Percentiles rank a stretch among this genome's conserved stretches.
These are phyloP conservation scores for Brachylomia viminalis DNA, from an alignment of 2,888 invertebrate genomes.

Conservation along the genomic window DNA sequence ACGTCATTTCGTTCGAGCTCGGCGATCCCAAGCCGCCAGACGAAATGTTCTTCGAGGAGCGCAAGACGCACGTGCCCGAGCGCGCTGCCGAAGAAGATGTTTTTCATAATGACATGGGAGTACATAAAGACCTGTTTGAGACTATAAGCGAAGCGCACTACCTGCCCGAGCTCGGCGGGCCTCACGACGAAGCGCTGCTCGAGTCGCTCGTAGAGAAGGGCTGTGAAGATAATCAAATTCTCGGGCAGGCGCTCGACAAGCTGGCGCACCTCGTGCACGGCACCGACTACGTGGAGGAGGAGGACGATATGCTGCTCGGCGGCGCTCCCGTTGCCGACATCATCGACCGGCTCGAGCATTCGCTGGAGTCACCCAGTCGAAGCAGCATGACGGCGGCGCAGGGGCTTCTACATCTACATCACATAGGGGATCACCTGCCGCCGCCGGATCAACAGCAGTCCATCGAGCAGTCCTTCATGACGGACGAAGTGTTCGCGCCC, in stretches of 20 bases:
- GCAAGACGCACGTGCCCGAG: constrained; percentile 76
- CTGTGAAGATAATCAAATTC: constrained; percentile 91
- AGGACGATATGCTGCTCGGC: constrained; percentile 86
- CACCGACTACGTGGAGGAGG: constrained; percentile 86
- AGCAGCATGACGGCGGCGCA: constrained; percentile 87
- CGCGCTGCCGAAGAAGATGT: constrained; percentile 76
- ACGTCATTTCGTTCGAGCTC: constrained; percentile 86
- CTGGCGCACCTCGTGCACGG: constrained; percentile 84
- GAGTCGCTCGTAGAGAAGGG: constrained; percentile 91
- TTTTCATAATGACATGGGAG: constrained; percentile 80
- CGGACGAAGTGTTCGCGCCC: constrained; percentile 78
- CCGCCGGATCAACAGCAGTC: constrained; percentile 78
- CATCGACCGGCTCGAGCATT: constrained; percentile 91
- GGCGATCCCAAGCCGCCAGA: constrained; percentile 80
- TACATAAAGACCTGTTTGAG: constrained; percentile 87
- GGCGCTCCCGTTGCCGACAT: constrained; percentile 91
- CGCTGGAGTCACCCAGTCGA: constrained; percentile 88
- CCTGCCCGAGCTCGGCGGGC: constrained; percentile 84
- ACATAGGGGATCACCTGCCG: constrained; percentile 81
- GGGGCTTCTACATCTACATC: constrained; percentile 84
- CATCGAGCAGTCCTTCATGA: constrained; percentile 84
- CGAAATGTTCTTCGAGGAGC: constrained; percentile 82
- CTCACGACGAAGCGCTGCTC: constrained; percentile 89
- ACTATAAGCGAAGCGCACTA: constrained; percentile 88
- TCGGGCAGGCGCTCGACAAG: constrained; percentile 86